Percentiles rank a stretch among this genome's conserved stretches.
Conservation (phyloP, 1,140 invertebrate species). For the Aricia agestis region DNA sequence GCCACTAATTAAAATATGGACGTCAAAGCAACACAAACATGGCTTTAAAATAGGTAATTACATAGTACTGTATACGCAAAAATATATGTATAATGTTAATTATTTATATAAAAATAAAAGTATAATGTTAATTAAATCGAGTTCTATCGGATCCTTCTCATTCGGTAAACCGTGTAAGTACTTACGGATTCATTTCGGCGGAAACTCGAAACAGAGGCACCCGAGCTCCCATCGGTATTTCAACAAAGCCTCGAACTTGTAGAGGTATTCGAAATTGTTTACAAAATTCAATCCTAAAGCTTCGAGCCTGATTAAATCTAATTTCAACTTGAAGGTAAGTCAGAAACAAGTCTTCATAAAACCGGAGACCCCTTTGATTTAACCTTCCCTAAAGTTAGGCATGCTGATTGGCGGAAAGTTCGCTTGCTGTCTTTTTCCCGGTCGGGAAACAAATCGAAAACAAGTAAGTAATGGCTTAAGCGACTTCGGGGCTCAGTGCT, state of each 20-base stretch:
- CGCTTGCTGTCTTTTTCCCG: conserved; percentile 59
- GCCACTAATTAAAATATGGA: not conserved
- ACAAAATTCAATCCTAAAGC: conserved; percentile 76
- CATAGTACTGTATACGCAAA: conserved; percentile 26
- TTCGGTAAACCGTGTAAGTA: conserved; percentile 58
- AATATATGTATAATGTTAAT: conserved; percentile 47
- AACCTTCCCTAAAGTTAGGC: conserved; percentile 68
- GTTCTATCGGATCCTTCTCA: conserved; percentile 46
- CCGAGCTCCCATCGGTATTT: conserved; percentile 70
- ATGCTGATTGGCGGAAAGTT: conserved; percentile 74
- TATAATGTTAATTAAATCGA: conserved; percentile 54
- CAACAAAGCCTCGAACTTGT: conserved; percentile 72
- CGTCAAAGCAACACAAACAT: conserved; percentile 8
- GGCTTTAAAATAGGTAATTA: conserved; percentile 14
- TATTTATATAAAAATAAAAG: too few relatives aligned
- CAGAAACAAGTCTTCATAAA: conserved; percentile 76
- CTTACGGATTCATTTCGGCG: conserved; percentile 67
- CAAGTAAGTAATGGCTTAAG: conserved; percentile 68
- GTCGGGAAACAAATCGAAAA: conserved; percentile 69
- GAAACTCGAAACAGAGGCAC: conserved; percentile 68
- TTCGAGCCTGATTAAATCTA: conserved; percentile 75
- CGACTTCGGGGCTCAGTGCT: conserved; percentile 47
- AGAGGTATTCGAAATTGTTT: conserved; percentile 75
- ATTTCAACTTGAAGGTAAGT: conserved; percentile 76
- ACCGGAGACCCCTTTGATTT: conserved; percentile 75